These are phyloP conservation scores for Petrolisthes cinctipes DNA, from an alignment of 2,888 invertebrate genomes.

Conservation along the genomic window DNA sequence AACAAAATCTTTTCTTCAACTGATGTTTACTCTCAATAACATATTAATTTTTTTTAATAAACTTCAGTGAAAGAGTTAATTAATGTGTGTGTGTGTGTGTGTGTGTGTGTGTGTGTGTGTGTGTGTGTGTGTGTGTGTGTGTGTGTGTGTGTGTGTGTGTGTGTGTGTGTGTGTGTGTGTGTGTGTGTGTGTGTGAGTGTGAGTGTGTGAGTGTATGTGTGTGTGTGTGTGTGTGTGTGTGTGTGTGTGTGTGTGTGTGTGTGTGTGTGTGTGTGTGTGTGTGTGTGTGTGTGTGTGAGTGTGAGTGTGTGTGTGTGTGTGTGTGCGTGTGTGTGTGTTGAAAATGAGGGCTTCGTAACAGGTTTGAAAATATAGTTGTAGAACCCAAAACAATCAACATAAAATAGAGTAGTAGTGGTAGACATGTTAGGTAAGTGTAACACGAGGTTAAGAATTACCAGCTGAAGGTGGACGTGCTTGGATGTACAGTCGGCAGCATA, in stretches of 20 bases:
- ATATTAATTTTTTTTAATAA: too few relatives aligned
- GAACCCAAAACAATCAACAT: too few relatives aligned
- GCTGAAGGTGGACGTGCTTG: too few relatives aligned
- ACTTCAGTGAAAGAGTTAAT: too few relatives aligned
- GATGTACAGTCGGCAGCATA: too few relatives aligned
- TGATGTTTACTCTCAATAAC: too few relatives aligned
- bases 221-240: conserved; percentile 18
- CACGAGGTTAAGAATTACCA: too few relatives aligned
- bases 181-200: conserved; percentile 16
- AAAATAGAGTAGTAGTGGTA: too few relatives aligned
- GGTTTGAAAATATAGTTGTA: too few relatives aligned
- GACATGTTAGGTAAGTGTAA: too few relatives aligned
- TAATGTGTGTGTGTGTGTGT: neutral
- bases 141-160: conserved; percentile 18
- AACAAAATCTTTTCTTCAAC: too few relatives aligned
- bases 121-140: conserved; percentile 18
- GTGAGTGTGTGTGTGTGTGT: conserved; percentile 14
- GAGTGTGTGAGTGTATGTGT: conserved; percentile 13
- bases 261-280: conserved; percentile 10
- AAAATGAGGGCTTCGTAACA: too few relatives aligned
- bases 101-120: neutral
- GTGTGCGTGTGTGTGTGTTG: conserved; percentile 12
- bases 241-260: conserved; percentile 18
- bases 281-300: neutral
- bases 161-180: conserved; percentile 18